Evolutionary conservation across 2,113 vertebrate genomes (phyloP), one percentile per base, ranked within the genome.

Genomic region (Fulica atra): DNA sequence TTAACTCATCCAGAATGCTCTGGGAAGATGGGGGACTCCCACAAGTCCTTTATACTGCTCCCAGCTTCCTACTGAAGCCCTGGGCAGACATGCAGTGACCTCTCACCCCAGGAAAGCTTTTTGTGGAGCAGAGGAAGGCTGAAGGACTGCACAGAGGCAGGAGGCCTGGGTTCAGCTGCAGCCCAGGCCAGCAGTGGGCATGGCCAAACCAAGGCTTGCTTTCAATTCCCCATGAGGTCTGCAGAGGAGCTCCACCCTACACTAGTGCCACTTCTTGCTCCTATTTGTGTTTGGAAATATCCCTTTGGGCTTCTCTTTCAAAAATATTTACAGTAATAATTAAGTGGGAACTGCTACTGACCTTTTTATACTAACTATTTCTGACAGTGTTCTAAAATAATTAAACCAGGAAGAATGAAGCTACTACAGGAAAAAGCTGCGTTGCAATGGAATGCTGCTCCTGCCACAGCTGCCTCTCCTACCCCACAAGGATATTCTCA

Each of bases 291-390:
- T 54, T 56, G 31, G 44, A 46, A 93, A 72, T 26, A 65, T 33
- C 42, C 31, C 64, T 25, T 44, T 28, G 80, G 53, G 48, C 46
- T 60, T 81, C 26, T 29, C 36, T 69, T 66, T 66, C 42, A 85
- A 87, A 93, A 83, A 40, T 24, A 1, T 92, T 82, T 92, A 73
- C 54, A 70, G 59, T 89, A 77, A 71, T 91, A 82, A 88, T 72
- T 80, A 85, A 77, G 59, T 38, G 42, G 64, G 93, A 96, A 83
- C 24, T 29, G 46, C 56, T 65, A 54, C 23, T 92, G 81, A 77
- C 81, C 71, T 96, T 85, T 86, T 48, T 86, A 80, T 66, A 68
- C 74, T 71, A 82, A 93, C 89, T 82, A 92, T 81, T 90, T 91
- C 81, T 95, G 89, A 83, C 72, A 87, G 66, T 2, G 1, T 66